These are phyloP conservation scores for Campoletis sonorensis DNA, from an alignment of 1,140 invertebrate genomes.

Conservation along the genomic window DNA sequence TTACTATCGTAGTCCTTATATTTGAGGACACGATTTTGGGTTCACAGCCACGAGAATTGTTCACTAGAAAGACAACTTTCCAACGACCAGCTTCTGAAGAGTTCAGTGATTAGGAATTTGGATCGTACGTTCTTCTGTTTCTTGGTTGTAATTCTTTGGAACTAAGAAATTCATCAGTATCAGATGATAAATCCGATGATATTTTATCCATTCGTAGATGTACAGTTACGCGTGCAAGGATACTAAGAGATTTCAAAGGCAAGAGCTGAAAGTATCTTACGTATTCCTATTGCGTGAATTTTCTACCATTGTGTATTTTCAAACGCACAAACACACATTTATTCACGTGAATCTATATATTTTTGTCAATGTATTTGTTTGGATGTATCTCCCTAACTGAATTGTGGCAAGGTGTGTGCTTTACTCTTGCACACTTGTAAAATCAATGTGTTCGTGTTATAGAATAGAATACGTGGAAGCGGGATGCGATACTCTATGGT, in stretches of 20 bases:
- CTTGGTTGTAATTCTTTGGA: background rate
- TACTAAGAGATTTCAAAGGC: conserved; percentile 6
- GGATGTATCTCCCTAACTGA: conserved; percentile 7
- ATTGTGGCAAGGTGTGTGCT: conserved; percentile 29
- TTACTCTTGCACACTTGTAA: conserved; percentile 5
- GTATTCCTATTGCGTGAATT: conserved; percentile 39
- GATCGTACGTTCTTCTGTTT: too few relatives aligned
- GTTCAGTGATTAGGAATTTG: too few relatives aligned
- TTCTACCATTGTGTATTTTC: conserved; percentile 25
- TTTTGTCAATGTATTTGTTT: background rate
- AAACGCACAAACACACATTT: background rate
- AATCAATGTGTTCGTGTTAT: conserved; percentile 19
- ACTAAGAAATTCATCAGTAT: background rate
- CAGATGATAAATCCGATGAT: conserved; percentile 19
- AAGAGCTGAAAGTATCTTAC: conserved; percentile 4
- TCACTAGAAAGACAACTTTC: too few relatives aligned
- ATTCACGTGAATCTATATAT: background rate
- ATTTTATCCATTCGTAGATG: conserved; percentile 19
- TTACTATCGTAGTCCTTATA: too few relatives aligned
- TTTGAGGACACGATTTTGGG: too few relatives aligned
- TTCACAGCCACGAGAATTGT: too few relatives aligned
- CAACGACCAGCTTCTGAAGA: too few relatives aligned
- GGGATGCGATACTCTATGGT: conserved; percentile 26
- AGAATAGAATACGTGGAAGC: conserved; percentile 37
- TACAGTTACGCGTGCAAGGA: conserved; percentile 32